Percentiles rank a stretch among this genome's conserved stretches.
These are phyloP conservation scores for Eueides isabella DNA, from an alignment of 1,140 invertebrate genomes.

Conservation along the genomic window DNA sequence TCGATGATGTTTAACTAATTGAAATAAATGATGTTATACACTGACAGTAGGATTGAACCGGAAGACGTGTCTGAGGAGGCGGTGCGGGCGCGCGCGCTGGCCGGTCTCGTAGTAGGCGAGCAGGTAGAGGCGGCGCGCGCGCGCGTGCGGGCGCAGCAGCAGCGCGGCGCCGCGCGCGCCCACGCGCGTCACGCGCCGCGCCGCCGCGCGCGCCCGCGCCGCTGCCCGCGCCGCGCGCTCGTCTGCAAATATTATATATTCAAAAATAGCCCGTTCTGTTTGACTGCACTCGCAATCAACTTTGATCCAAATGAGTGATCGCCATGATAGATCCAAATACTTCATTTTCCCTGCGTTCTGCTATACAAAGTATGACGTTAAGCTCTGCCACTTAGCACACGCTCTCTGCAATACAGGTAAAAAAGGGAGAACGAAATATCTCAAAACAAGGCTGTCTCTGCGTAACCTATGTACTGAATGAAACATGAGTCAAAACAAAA, in stretches of 20 bases:
- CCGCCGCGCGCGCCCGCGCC: constrained; percentile 38
- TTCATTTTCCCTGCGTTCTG: no score
- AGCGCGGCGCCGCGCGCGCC: constrained; percentile 43
- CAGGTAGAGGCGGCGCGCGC: constrained; percentile 46
- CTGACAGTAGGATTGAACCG: constrained; percentile 53
- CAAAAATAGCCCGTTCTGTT: background rate
- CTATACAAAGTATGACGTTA: no score
- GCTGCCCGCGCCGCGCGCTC: constrained; percentile 51
- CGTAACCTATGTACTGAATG: no score
- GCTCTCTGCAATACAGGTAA: no score
- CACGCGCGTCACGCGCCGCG: constrained; percentile 43
- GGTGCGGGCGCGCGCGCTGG: constrained; percentile 48
- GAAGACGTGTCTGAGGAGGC: constrained; percentile 65
- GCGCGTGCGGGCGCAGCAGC: constrained; percentile 49
- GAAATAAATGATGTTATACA: constrained; percentile 24
- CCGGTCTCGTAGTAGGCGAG: constrained; percentile 66
- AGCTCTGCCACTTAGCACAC: no score
- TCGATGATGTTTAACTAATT: background rate
- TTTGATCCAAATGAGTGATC: no score
- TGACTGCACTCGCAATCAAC: no score
- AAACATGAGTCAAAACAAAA: no score
- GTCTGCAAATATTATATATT: constrained; percentile 38
- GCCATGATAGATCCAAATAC: no score
- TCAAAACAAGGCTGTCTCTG: no score
- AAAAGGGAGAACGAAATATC: no score